Evolutionary conservation across 2,888 invertebrate genomes (phyloP).

Genomic region (Drosophila kokeensis): DNA sequence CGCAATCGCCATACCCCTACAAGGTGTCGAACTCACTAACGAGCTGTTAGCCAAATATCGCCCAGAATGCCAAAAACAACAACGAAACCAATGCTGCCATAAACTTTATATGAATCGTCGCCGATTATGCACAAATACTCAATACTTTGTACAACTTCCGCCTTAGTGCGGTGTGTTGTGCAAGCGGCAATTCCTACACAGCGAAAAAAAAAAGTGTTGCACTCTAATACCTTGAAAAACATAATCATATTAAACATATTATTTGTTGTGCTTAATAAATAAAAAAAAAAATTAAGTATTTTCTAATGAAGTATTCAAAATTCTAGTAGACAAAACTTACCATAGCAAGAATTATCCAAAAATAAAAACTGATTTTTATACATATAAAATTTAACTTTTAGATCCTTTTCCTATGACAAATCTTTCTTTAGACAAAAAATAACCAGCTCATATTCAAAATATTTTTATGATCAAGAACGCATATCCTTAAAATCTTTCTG

Average conservation of each 20-base stretch:
- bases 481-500: background rate
- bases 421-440: background rate
- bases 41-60: slow-evolving; percentile 68
- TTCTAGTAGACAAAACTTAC: background rate
- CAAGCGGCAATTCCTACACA: slow-evolving; percentile 4
- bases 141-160: slow-evolving; percentile 65
- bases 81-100: slow-evolving; percentile 60
- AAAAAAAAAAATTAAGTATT: background rate
- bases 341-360: background rate
- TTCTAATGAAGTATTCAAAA: background rate
- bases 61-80: slow-evolving; percentile 31
- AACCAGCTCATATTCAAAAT: background rate
- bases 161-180: slow-evolving; percentile 63
- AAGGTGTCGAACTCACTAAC: slow-evolving; percentile 77
- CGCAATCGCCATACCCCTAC: slow-evolving; percentile 74
- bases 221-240: background rate
- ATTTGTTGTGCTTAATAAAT: background rate
- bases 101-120: slow-evolving; percentile 49
- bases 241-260: background rate
- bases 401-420: background rate
- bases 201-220: background rate
- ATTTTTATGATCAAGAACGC: background rate
- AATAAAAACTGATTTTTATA: background rate
- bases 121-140: slow-evolving; percentile 61
- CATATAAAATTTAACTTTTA: background rate